phyloP scores from a whole-genome alignment of 1,140 invertebrate genomes.

The Cyclargus thomasi region DNA sequence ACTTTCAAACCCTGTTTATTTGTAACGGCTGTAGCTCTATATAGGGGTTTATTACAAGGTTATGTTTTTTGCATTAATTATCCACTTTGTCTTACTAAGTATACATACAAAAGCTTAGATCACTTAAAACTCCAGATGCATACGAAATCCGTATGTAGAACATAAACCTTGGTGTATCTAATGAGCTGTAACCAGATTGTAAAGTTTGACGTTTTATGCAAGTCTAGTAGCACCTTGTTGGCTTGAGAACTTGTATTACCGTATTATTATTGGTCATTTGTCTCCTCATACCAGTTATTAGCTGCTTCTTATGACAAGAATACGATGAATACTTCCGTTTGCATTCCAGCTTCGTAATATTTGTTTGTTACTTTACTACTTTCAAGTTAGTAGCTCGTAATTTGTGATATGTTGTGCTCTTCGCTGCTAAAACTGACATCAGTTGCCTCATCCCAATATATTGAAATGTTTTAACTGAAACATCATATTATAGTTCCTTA shows the following conservation, averaged over 20 bases:
- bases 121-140: too few species aligned
- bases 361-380: background rate
- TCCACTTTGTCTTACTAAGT: too few species aligned
- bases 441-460: too few species aligned
- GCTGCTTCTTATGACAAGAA: background rate
- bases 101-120: too few species aligned
- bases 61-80: too few species aligned
- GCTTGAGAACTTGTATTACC: conserved; percentile 6
- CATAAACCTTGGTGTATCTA: background rate
- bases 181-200: background rate
- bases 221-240: background rate
- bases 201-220: background rate
- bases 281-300: conserved; percentile 3
- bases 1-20: too few species aligned
- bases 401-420: too few species aligned
- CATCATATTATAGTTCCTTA: too few species aligned
- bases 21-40: too few species aligned
- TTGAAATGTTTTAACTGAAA: too few species aligned
- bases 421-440: too few species aligned
- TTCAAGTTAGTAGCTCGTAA: background rate
- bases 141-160: background rate
- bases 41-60: too few species aligned
- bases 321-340: background rate
- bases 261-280: background rate
- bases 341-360: background rate